phyloP scores from a whole-genome alignment of 92 coral and sea anemone genomes.

The Porites rus region DNA sequence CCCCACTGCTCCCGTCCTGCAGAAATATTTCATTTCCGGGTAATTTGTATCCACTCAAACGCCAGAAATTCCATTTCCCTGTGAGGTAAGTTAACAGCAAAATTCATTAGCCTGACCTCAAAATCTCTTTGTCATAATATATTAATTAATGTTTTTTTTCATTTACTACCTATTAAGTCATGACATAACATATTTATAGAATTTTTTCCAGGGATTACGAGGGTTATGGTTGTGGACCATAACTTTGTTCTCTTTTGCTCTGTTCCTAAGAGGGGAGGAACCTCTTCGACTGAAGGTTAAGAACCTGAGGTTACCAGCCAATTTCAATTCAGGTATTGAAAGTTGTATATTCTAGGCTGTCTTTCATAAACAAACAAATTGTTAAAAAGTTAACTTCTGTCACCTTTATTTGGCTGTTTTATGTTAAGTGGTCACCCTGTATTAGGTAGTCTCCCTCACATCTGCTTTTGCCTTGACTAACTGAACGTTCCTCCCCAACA shows the following conservation, averaged over 20 bases:
- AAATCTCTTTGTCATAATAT: not conserved
- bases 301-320: slow-evolving; percentile 52
- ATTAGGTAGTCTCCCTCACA: too few species aligned
- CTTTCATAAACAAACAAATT: not conserved
- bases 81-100: not conserved
- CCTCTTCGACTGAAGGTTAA: slow-evolving; percentile 50
- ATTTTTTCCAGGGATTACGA: not conserved
- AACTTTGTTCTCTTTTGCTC: slow-evolving; percentile 57
- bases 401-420: too few species aligned
- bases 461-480: too few species aligned
- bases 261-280: slow-evolving; percentile 1
- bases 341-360: slow-evolving; percentile 3
- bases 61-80: not conserved
- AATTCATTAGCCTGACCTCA: not conserved
- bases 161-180: not conserved
- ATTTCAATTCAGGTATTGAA: slow-evolving; percentile 43
- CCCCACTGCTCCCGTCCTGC: too few species aligned
- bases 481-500: too few species aligned
- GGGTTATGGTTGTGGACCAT: slow-evolving; percentile 62
- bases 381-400: too few species aligned
- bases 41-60: too few species aligned
- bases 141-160: not conserved
- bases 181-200: not conserved
- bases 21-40: too few species aligned
- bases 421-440: too few species aligned